Evolutionary conservation across 2,113 vertebrate species (phyloP).

Genomic region (Pipa parva): DNA sequence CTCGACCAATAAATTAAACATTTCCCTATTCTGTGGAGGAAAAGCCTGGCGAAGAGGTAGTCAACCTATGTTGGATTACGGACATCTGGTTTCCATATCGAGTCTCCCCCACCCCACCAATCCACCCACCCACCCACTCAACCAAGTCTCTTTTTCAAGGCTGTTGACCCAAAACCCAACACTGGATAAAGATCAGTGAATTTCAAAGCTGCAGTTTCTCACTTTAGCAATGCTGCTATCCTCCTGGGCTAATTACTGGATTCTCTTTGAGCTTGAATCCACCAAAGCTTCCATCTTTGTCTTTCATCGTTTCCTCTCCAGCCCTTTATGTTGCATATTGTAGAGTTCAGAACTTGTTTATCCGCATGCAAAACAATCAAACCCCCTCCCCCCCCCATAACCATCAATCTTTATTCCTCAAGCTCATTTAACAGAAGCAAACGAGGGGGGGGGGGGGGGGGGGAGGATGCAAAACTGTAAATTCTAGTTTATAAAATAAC

Average conservation of each 20-base stretch:
- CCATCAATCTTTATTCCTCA: background rate
- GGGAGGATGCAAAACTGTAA: no score
- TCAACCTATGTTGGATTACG: no score
- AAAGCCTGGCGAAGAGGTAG: conserved; percentile 27
- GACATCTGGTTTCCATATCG: conserved; percentile 90
- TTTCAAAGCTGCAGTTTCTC: conserved; percentile 67
- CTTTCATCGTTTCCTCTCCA: conserved; percentile 10
- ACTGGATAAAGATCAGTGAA: conserved; percentile 67
- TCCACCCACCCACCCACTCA: no score
- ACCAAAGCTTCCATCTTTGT: conserved; percentile 39
- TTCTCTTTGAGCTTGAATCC: conserved; percentile 68
- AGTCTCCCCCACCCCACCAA: conserved; percentile 46
- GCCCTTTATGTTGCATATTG: background rate
- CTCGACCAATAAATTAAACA: conserved; percentile 44
- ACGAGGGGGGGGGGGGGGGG: no score
- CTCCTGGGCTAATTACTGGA: conserved; percentile 79
- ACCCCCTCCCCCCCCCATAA: no score
- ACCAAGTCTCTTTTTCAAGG: conserved; percentile 61
- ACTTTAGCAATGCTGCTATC: conserved; percentile 56
- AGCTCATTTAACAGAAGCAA: background rate
- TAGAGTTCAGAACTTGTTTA: conserved; percentile 6
- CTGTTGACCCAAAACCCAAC: conserved; percentile 69
- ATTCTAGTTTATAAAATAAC: no score
- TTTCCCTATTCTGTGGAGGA: conserved; percentile 46
- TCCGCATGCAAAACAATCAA: background rate